Evolutionary conservation across 2,888 invertebrate genomes (phyloP).

Genomic region (Eupithecia inturbata): DNA sequence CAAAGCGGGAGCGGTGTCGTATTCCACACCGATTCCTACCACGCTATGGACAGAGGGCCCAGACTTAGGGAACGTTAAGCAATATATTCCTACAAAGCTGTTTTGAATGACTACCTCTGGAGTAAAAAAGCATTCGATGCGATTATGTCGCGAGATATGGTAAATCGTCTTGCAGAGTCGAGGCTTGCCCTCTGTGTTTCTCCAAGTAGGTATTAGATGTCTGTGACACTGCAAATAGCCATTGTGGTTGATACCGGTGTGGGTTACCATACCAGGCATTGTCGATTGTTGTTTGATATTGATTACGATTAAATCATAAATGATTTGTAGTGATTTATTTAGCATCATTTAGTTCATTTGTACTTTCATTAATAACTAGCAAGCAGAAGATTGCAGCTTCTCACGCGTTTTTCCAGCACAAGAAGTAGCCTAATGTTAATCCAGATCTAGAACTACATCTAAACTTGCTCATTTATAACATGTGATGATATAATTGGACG

Average conservation of each 20-base stretch:
- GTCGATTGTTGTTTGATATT: neutral
- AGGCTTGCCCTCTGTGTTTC: slow-evolving; percentile 11
- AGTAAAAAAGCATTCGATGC: too few relatives aligned
- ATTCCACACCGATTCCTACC: slow-evolving; percentile 46
- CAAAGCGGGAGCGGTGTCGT: slow-evolving; percentile 63
- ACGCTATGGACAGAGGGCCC: neutral
- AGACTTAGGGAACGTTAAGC: neutral
- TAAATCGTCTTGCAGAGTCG: neutral
- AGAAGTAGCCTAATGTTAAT: too few relatives aligned
- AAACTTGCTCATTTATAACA: too few relatives aligned
- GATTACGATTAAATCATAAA: neutral
- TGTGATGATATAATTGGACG: too few relatives aligned
- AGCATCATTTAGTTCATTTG: too few relatives aligned
- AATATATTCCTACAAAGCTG: neutral
- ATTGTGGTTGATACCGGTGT: slow-evolving; percentile 42
- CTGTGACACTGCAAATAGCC: slow-evolving; percentile 32
- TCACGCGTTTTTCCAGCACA: too few relatives aligned
- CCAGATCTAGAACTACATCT: too few relatives aligned
- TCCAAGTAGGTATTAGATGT: slow-evolving; percentile 10
- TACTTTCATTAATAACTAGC: too few relatives aligned
- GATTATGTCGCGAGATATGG: neutral
- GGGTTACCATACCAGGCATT: slow-evolving; percentile 10
- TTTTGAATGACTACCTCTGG: too few relatives aligned
- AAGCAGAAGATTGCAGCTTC: too few relatives aligned
- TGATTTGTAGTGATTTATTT: too few relatives aligned